These are phyloP conservation scores for Ectobius pallidus DNA, from an alignment of 2,888 invertebrate species.

Conservation along the genomic window DNA sequence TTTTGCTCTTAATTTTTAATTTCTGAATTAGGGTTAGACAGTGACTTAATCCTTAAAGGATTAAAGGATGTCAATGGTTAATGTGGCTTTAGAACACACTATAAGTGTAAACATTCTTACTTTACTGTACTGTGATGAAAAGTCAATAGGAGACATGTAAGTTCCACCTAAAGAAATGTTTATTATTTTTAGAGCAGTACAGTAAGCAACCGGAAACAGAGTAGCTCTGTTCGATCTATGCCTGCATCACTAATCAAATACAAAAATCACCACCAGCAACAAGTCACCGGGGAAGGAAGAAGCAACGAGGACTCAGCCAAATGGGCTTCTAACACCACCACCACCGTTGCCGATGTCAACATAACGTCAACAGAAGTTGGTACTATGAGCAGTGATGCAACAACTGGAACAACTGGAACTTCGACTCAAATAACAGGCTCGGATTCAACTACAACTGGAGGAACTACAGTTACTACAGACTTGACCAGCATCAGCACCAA, in stretches of 20 bases:
- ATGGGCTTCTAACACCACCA: not conserved
- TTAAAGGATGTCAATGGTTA: too few species aligned
- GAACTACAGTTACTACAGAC: not conserved
- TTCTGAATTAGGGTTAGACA: too few species aligned
- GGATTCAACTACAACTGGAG: not conserved
- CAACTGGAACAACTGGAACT: constrained; percentile 18
- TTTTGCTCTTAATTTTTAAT: too few species aligned
- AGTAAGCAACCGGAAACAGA: constrained; percentile 1
- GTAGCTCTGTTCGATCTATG: constrained; percentile 29
- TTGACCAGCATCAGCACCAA: not conserved
- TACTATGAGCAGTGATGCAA: constrained; percentile 41
- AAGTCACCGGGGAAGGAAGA: constrained; percentile 46
- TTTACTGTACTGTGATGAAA: too few species aligned
- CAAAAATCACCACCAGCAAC: constrained; percentile 15
- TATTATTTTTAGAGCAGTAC: constrained; percentile 22
- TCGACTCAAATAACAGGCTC: too few species aligned
- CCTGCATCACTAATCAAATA: constrained; percentile 7
- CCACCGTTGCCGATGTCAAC: constrained; percentile 40
- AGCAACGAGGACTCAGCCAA: constrained; percentile 44
- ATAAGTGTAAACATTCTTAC: too few species aligned
- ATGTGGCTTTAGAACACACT: too few species aligned
- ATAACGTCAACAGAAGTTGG: constrained; percentile 30
- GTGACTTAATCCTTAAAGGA: too few species aligned
- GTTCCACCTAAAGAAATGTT: not conserved
- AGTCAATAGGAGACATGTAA: too few species aligned